phyloP scores from a whole-genome alignment of 2,888 invertebrate genomes.

The Plutella xylostella region DNA sequence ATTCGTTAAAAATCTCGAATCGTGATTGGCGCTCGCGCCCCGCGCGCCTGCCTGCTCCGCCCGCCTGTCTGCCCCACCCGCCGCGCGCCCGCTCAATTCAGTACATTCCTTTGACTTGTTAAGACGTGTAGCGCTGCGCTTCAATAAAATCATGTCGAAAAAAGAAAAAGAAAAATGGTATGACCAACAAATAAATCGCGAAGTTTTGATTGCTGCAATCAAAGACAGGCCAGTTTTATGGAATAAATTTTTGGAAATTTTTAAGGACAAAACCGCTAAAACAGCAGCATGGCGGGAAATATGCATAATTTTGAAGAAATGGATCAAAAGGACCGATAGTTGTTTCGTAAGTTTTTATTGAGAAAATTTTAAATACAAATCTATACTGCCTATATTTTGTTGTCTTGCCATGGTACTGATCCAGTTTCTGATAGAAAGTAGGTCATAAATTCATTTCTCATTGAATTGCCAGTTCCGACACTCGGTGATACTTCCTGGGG shows the following conservation, averaged over 20 bases:
- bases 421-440: neutral
- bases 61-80: no score
- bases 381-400: neutral
- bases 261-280: neutral
- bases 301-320: neutral
- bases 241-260: slow-evolving; percentile 2
- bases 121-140: no score
- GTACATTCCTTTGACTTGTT: no score
- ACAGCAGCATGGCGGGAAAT: slow-evolving; percentile 5
- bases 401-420: neutral
- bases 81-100: no score
- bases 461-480: neutral
- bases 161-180: no score
- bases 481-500: neutral
- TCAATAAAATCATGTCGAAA: no score
- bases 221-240: neutral
- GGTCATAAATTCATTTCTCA: neutral
- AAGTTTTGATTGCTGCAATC: slow-evolving; percentile 1
- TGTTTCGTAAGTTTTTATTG: neutral
- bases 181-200: neutral
- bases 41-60: no score
- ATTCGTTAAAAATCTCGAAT: no score
- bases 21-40: no score
- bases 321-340: neutral
- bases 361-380: no score